These are phyloP conservation scores for Papilio demoleus DNA, from an alignment of 2,888 invertebrate genomes.

Conservation along the genomic window DNA sequence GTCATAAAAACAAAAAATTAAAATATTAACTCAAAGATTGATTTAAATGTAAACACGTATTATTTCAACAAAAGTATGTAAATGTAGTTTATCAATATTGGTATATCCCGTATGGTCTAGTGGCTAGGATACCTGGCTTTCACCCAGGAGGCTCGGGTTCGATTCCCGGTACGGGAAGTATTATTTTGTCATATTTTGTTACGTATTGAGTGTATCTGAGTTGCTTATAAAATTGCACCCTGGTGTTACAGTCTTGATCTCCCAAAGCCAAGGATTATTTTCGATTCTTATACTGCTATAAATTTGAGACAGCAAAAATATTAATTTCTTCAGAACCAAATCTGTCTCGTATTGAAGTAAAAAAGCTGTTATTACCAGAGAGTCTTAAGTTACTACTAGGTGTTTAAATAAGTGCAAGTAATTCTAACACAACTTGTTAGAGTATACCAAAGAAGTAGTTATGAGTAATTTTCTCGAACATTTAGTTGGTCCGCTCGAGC, in stretches of 20 bases:
- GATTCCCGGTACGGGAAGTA: slow-evolving; percentile 83
- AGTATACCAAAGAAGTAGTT: slow-evolving; percentile 11
- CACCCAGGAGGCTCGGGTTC: slow-evolving; percentile 89
- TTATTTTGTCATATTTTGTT: background rate
- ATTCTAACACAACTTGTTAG: background rate
- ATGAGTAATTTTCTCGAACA: slow-evolving; percentile 33
- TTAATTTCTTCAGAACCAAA: too few species aligned
- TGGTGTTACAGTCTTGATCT: background rate
- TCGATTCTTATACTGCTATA: too few species aligned
- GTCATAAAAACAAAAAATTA: too few species aligned
- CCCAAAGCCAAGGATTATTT: background rate
- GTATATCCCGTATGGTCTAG: slow-evolving; percentile 78
- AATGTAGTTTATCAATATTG: background rate
- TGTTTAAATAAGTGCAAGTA: too few species aligned
- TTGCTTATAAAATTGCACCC: background rate
- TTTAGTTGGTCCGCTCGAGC: slow-evolving; percentile 51
- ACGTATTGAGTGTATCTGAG: background rate
- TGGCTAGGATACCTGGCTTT: slow-evolving; percentile 88
- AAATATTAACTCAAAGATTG: too few species aligned
- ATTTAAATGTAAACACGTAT: too few species aligned
- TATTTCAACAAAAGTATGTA: too few species aligned
- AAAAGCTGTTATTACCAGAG: too few species aligned
- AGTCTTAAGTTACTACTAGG: too few species aligned
- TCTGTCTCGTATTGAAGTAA: too few species aligned
- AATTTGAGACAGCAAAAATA: too few species aligned